Base-by-base conservation (phyloP, 64 coral and sea anemone species). In the Pachyseris speciosa region DNA sequence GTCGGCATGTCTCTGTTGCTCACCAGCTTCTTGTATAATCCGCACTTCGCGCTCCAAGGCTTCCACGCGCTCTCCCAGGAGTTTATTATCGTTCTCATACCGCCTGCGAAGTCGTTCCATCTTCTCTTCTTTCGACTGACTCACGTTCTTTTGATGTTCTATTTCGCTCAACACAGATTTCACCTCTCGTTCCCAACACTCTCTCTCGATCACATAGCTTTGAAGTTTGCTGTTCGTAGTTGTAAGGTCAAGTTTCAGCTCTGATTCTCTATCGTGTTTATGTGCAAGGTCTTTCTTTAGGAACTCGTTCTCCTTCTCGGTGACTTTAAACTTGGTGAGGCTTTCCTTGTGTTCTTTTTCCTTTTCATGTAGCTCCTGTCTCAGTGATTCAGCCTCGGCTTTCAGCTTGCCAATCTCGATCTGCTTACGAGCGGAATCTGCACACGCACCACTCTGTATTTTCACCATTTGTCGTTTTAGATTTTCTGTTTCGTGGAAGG, bases 1-100 rank as follows among this genome's bases (percentile, higher is more conserved):
- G 8, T 98, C 95, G 1, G 95, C 95, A 25, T 94, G 95, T 10
- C 95, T 86, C 22, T 98, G 95, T 37, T 98, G 95, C n/a, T 98
- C 95, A 51, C 30, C 63, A 2, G 95, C 85, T 50, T 94, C 95
- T 49, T 94, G 92, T 1, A 91, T 69, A 1, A 94, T 75, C 25
- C 66, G 84, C 66, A 98, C 25, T 40, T 98, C 95, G 17, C 83
- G 91, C 16, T 94, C 95, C 52, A 98, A 53, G 5, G 83, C 74
- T 20, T 94, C 72, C 3, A 98, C 92, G 32, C 83, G 53, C 4
- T 98, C 92, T 20, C 83, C 87, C 65, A 98, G 20, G n/a, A 98
- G 91, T 8, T 83, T 88, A 12, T 91, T 94, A 28, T 98, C 95
- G 27, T 98, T 88, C 33, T 98, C 95, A 67, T 98, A 98, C 57